Evolutionary conservation across 30 jellyfish, hydroid and myxozoan genomes (phyloP).

Genomic region (Catostylus mosaicus): DNA sequence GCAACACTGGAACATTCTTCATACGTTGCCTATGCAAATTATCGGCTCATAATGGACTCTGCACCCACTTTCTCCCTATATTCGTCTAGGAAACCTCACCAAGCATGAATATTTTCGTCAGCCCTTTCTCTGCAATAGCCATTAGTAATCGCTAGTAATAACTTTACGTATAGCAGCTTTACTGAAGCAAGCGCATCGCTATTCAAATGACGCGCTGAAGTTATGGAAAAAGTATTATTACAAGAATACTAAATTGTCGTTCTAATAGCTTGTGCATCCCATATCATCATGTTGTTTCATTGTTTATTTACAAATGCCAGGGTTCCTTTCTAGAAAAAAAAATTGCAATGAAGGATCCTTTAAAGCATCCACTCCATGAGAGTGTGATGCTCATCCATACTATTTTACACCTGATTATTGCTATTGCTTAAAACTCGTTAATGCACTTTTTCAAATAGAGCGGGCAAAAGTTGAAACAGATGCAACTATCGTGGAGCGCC

Average conservation of each 20-base stretch:
- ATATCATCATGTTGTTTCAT: not conserved
- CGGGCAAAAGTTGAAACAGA: slow-evolving; percentile 31
- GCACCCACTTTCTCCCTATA: not conserved
- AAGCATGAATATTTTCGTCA: no score
- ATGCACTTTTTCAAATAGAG: not conserved
- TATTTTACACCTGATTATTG: not conserved
- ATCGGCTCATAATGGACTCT: not conserved
- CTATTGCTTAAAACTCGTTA: not conserved
- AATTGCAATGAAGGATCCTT: no score
- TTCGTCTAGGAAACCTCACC: not conserved
- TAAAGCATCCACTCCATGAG: not conserved
- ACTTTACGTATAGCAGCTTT: not conserved
- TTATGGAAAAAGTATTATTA: no score
- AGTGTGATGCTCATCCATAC: not conserved
- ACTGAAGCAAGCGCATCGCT: no score
- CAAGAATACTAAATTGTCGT: no score
- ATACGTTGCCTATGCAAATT: no score
- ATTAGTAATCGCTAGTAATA: no score
- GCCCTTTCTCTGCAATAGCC: no score
- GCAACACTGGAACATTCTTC: no score
- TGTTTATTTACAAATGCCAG: not conserved
- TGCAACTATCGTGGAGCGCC: not conserved
- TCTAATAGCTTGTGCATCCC: not conserved
- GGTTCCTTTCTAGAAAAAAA: not conserved
- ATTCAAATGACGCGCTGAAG: no score